Evolutionary conservation across 2,888 invertebrate species (phyloP).

Genomic region (Lepeophtheirus nordmannii): DNA sequence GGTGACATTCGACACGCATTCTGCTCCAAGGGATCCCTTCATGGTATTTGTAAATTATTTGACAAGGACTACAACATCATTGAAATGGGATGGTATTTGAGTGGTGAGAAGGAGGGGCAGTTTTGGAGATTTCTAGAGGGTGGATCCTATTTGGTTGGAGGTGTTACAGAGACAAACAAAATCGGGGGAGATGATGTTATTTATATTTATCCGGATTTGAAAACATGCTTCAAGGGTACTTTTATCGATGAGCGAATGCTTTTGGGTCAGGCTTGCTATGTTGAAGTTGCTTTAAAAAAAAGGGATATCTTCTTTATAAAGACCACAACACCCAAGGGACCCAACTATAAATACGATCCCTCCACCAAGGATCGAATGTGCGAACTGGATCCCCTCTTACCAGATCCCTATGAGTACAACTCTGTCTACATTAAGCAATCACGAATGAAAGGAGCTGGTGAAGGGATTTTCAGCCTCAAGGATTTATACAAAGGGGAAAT

Average conservation of each 20-base stretch:
- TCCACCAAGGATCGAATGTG: not conserved
- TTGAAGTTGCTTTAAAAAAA: not conserved
- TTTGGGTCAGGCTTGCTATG: slow-evolving; percentile 1
- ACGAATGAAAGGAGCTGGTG: not conserved
- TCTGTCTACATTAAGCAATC: slow-evolving; percentile 1
- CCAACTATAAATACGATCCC: slow-evolving; percentile 1
- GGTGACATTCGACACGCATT: not conserved
- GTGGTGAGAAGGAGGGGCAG: not conserved
- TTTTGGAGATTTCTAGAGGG: slow-evolving; percentile 4
- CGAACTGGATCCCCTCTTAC: slow-evolving; percentile 5
- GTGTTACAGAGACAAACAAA: not conserved
- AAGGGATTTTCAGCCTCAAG: slow-evolving; percentile 7
- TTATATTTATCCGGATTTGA: slow-evolving; percentile 13
- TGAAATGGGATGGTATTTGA: slow-evolving; percentile 13
- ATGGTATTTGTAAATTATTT: slow-evolving; percentile 3
- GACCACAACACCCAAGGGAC: slow-evolving; percentile 11
- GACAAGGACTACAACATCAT: slow-evolving; percentile 7
- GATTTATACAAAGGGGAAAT: not conserved
- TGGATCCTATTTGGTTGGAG: not conserved
- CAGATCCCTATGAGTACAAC: slow-evolving; percentile 15
- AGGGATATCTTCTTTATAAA: slow-evolving; percentile 4
- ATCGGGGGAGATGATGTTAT: slow-evolving; percentile 6
- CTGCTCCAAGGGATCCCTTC: slow-evolving; percentile 4
- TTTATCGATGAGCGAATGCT: slow-evolving; percentile 6
- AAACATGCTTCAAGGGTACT: slow-evolving; percentile 2